These are phyloP conservation scores for Drosophila ochracea DNA, from an alignment of 2,888 invertebrate genomes.

Conservation along the genomic window DNA sequence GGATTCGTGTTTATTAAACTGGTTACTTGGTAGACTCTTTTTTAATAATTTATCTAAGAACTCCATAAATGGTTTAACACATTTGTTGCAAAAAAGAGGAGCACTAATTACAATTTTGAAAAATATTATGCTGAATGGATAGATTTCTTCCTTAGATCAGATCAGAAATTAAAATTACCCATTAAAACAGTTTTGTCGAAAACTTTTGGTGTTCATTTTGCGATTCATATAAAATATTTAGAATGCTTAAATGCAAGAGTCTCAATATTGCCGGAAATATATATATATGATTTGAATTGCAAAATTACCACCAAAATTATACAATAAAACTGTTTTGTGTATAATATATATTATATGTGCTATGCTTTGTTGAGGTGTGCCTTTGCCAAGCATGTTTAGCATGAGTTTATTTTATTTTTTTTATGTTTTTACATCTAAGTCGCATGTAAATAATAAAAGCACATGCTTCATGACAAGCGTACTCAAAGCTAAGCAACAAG, in stretches of 20 bases:
- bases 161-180: neutral
- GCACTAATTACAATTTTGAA: neutral
- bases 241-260: neutral
- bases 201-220: neutral
- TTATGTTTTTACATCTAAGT: conserved; percentile 68
- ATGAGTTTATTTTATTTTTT: neutral
- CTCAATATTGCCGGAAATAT: neutral
- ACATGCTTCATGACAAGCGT: conserved; percentile 32
- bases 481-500: conserved; percentile 43
- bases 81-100: neutral
- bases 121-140: neutral
- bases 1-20: neutral
- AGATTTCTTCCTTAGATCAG: neutral
- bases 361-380: conserved; percentile 22
- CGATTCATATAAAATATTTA: neutral
- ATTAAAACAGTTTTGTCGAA: neutral
- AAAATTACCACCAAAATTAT: neutral
- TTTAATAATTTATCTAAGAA: neutral
- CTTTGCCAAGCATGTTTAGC: conserved; percentile 8
- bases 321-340: neutral
- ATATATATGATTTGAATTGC: neutral
- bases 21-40: neutral
- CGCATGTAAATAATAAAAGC: conserved; percentile 64
- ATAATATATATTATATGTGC: neutral
- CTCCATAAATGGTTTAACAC: neutral